Base-by-base conservation (phyloP, 2,888 invertebrate genomes). In the Patella pellucida region DNA sequence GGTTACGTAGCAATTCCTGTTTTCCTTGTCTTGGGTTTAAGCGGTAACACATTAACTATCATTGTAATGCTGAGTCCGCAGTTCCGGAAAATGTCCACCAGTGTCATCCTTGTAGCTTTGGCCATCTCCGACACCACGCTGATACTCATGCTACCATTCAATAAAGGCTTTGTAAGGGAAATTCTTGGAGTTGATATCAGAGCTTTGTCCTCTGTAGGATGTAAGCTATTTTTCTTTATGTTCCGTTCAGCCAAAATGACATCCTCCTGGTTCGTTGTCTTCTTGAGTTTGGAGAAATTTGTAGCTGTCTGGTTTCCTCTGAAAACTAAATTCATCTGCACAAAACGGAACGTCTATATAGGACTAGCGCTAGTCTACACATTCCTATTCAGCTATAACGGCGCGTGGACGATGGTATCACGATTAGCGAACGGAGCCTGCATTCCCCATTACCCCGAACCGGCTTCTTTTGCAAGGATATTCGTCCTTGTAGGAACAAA, bases 231-330 rank as follows among this genome's bases (percentile, higher is more conserved):
- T 78, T 85, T 84, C 73, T 80, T 82, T 67, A 74, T 82, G 11
- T 83, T 78, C 71, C 77, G 80, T 67, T 79, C 82, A 1, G 75
- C 81, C 11, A 86, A 86, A 76, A 84, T 84, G 80, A 81, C 82
- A 72, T 85, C 85, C 62, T 85, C 85, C 9, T 85, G 86, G 85
- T 73, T 86, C 23, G 80, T 86, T 3, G 84, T 85, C 2, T 73
- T 82, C 41, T 76, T 86, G 23, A 79, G 82, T 70, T 73, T 85
- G 15, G 85, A 86, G 70, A 75, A 85, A 1, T 85, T 86, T 54
- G 72, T 85, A 11, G 84, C 83, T 23, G 84, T 85, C 14, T 83
- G 82, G 76, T 82, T 83, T 72, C 85, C 85, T 2, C 69, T 83
- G 16, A 79, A 81, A 73, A 81, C 82, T 0, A 84, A 83, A 54